Evolutionary conservation across 64 coral and sea anemone genomes (phyloP), one percentile per base, ranked within the genome.

Genomic region (Actinia equina): DNA sequence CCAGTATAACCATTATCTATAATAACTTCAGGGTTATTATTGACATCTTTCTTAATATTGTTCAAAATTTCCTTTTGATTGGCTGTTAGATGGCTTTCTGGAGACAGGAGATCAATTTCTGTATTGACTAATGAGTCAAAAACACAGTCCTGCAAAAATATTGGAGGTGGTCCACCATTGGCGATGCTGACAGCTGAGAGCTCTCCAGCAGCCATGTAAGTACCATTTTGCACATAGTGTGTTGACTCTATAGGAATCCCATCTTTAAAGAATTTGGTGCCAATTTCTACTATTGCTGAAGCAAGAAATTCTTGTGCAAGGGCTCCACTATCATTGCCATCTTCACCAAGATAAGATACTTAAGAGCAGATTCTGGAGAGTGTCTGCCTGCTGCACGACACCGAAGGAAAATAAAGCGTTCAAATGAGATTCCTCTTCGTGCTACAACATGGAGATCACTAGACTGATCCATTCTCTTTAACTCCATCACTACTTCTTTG

Each of bases 1-100:
- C 91, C 87, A 49, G 87, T 89, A 69, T 86, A 93, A 57, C 91
- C 86, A 44, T 86, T 80, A 2, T 93, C 86, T 70, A 93, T 79
- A 44, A 89, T 93, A 10, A 61, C 44, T 43, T 93, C 87, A 23
- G 56, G 69, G n/a, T 86, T 55, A 43, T 86, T 22, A 82, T 5
- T 46, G 22, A 93, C 59, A 82, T 93, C 84, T 76, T 86, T 59
- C 71, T 84, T 93, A 19, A 88, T 84, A 44, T 25, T 88, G 15
- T 88, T 63, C 77, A 88, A 77, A 30, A 58, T 20, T 55, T 88
- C 59, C 77, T 57, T 91, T 55, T 93, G 85, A 22, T n/a, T 59
- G 58, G 63, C n/a, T 41, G 80, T 88, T 1, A 88, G 56, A 79
- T 93, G 86, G 27, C 49, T 60, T 59, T 86, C 62, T 19, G 67